phyloP scores from a whole-genome alignment of 1,140 invertebrate species.

The Contarinia nasturtii region DNA sequence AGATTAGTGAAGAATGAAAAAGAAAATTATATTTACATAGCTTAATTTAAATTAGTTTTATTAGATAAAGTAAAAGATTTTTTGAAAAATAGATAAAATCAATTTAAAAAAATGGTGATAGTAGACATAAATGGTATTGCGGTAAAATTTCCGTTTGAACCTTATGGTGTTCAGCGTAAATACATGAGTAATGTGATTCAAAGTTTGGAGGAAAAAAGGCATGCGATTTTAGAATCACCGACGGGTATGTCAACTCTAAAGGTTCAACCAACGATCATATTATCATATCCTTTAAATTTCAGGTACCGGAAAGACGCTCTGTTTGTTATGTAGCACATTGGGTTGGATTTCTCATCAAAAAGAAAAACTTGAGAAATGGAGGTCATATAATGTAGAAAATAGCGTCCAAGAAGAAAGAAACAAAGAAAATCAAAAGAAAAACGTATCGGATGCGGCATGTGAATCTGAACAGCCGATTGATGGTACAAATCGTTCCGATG shows the following conservation, averaged over 20 bases:
- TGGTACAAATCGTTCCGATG: too few species aligned
- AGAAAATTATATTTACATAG: too few species aligned
- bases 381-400: background rate
- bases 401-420: background rate
- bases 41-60: too few species aligned
- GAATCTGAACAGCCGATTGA: background rate
- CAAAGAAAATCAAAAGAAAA: background rate
- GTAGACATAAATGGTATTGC: background rate
- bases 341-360: background rate
- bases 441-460: background rate
- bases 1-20: too few species aligned
- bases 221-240: background rate
- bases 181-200: background rate
- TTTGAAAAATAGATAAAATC: too few species aligned
- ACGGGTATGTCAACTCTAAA: background rate
- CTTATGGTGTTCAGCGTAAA: background rate
- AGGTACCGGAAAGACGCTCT: background rate
- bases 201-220: background rate
- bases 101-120: background rate
- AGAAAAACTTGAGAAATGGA: background rate
- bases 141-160: background rate
- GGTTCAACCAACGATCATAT: background rate
- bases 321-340: background rate
- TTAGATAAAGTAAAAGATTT: too few species aligned
- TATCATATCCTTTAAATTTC: background rate